These are phyloP conservation scores for Paracentrotus lividus DNA, from an alignment of 53 echinoderm and acorn worm species.

Conservation along the genomic window DNA sequence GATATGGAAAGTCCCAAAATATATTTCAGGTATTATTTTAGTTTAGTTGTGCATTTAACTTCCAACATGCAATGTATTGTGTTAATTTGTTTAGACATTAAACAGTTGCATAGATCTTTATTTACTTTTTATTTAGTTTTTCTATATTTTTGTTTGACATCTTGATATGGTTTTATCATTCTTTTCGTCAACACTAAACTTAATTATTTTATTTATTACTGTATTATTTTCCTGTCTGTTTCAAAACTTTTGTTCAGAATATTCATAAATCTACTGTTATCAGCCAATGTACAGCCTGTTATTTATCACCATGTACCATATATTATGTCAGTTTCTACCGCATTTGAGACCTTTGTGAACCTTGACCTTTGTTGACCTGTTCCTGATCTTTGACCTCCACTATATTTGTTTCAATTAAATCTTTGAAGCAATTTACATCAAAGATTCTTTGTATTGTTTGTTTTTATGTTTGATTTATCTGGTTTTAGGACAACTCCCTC, in stretches of 20 bases:
- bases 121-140: no score
- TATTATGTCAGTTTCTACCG: slow-evolving; percentile 27
- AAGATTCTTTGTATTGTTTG: neutral
- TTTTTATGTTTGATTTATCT: neutral
- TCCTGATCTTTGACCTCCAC: neutral
- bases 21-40: neutral
- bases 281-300: neutral
- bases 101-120: no score
- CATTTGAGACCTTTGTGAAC: neutral
- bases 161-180: neutral
- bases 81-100: no score
- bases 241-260: neutral
- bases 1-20: neutral
- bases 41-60: neutral
- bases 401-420: slow-evolving; percentile 35
- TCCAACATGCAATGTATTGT: neutral
- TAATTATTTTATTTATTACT: neutral
- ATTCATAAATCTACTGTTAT: neutral
- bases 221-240: neutral
- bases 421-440: slow-evolving; percentile 6
- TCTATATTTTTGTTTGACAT: no score
- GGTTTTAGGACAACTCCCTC: neutral
- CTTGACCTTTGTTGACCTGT: slow-evolving; percentile 2
- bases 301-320: neutral
- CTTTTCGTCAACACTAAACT: neutral